phyloP scores from a whole-genome alignment of 1,140 invertebrate genomes.

The Camponotus vicinus region DNA sequence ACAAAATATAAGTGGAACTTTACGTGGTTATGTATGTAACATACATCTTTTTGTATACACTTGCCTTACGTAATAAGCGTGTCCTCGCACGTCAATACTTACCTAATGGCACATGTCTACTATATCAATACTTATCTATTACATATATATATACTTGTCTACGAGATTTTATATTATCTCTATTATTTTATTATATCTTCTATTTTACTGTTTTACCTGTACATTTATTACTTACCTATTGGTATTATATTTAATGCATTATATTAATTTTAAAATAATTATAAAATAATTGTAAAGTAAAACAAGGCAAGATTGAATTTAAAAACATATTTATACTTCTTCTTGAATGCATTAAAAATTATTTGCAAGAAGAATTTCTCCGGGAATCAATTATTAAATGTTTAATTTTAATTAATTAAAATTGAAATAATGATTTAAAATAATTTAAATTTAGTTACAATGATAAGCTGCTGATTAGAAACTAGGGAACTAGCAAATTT shows the following conservation, averaged over 20 bases:
- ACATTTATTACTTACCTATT: background rate
- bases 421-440: background rate
- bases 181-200: no score
- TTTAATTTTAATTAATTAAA: background rate
- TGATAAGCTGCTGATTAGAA: background rate
- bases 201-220: no score
- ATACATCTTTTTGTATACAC: slow-evolving; percentile 4
- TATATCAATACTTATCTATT: slow-evolving; percentile 16
- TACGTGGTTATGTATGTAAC: background rate
- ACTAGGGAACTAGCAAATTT: background rate
- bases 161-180: background rate
- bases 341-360: background rate
- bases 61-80: slow-evolving; percentile 13
- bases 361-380: background rate
- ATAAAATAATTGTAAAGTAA: background rate
- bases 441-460: slow-evolving; percentile 1
- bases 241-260: background rate
- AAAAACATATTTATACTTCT: slow-evolving; percentile 3
- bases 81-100: background rate
- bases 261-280: background rate
- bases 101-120: background rate
- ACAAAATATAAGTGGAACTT: background rate
- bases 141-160: background rate
- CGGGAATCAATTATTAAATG: background rate
- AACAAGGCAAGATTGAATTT: background rate